phyloP scores from a whole-genome alignment of 1,140 invertebrate species.

The Megalopta genalis region DNA sequence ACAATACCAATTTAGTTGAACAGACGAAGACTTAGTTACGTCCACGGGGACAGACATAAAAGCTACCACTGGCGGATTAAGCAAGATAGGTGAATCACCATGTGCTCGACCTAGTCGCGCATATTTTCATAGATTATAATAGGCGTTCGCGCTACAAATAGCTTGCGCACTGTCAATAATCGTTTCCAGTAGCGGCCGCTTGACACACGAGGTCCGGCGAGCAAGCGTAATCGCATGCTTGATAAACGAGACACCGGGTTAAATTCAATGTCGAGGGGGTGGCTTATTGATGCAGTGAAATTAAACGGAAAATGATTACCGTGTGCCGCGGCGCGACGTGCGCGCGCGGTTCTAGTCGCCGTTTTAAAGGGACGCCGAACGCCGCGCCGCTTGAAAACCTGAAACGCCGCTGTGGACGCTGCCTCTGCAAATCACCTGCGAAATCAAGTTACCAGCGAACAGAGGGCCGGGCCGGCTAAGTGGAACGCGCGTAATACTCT shows the following conservation, averaged over 20 bases:
- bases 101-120: background rate
- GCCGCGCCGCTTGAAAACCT: background rate
- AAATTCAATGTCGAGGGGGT: conserved; percentile 3
- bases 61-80: too few species aligned
- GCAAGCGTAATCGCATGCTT: background rate
- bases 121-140: background rate
- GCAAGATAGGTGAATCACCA: background rate
- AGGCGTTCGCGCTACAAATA: background rate
- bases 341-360: too few species aligned
- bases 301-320: conserved; percentile 38
- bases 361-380: background rate
- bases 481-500: background rate
- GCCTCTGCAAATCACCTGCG: conserved; percentile 1
- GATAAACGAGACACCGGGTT: conserved; percentile 4
- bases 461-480: background rate
- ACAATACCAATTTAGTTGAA: too few species aligned
- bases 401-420: background rate
- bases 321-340: background rate
- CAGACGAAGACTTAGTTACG: too few species aligned
- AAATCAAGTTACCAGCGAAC: conserved; percentile 24
- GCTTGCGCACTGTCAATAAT: background rate
- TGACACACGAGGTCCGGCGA: background rate
- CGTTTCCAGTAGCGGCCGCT: background rate
- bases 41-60: too few species aligned
- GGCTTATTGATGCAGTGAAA: conserved; percentile 6